Percentiles rank a stretch among this genome's conserved stretches.
Evolutionary conservation across 2,113 vertebrate species (phyloP).

Genomic region (Mobula birostris): DNA sequence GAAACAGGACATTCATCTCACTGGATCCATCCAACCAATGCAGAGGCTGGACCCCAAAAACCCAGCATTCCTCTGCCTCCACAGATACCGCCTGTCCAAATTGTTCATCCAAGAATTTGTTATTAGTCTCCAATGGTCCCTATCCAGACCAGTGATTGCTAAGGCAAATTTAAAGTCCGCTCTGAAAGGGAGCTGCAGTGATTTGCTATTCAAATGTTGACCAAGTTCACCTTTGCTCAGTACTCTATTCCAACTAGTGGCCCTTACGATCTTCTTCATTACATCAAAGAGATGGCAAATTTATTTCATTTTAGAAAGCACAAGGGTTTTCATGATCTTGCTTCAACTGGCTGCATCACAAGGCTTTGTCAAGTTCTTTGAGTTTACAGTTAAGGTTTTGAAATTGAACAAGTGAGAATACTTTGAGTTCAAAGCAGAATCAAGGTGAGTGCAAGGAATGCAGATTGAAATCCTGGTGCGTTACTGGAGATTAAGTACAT

Average conservation of each 20-base stretch:
- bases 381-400: neutral
- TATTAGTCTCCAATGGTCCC: neutral
- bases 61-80: no score
- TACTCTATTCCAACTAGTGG: neutral
- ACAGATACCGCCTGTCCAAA: no score
- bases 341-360: neutral
- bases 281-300: neutral
- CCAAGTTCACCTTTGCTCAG: no score
- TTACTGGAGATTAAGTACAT: no score
- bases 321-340: neutral
- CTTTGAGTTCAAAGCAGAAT: neutral
- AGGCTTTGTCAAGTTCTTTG: neutral
- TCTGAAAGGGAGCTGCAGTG: neutral
- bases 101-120: no score
- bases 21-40: no score
- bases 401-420: neutral
- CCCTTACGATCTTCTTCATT: neutral
- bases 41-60: no score
- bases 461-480: no score
- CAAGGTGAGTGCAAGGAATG: neutral
- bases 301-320: neutral
- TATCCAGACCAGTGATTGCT: neutral
- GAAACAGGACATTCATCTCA: no score
- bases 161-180: no score
- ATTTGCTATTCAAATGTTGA: neutral